phyloP scores from a whole-genome alignment of 2,888 invertebrate species.

The Oxycera nigricornis region DNA sequence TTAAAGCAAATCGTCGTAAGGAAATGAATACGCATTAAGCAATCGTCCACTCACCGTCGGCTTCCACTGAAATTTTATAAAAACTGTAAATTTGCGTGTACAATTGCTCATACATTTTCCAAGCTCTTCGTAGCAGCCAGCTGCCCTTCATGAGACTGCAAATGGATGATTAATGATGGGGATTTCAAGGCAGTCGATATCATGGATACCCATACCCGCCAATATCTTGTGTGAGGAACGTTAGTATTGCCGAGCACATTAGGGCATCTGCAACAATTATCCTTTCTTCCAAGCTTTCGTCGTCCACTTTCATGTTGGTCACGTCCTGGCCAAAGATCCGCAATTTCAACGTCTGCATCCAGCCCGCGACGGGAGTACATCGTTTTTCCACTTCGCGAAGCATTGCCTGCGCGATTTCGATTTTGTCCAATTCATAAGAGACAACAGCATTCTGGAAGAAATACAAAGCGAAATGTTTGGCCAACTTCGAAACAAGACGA shows the following conservation, averaged over 20 bases:
- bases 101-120: slow-evolving; percentile 72
- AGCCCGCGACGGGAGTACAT: slow-evolving; percentile 65
- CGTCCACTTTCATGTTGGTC: slow-evolving; percentile 49
- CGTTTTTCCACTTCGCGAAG: slow-evolving; percentile 69
- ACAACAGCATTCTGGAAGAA: slow-evolving; percentile 70
- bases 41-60: no score
- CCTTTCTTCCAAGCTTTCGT: slow-evolving; percentile 68
- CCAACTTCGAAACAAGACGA: no score
- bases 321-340: slow-evolving; percentile 61
- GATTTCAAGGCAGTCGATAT: background rate
- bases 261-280: slow-evolving; percentile 72
- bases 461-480: no score
- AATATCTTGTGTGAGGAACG: slow-evolving; percentile 71
- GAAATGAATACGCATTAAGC: no score
- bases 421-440: slow-evolving; percentile 73
- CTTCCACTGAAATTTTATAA: slow-evolving; percentile 58
- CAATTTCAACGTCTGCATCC: slow-evolving; percentile 66
- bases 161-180: background rate
- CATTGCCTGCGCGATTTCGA: slow-evolving; percentile 65
- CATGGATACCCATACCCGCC: slow-evolving; percentile 59
- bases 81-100: slow-evolving; percentile 67
- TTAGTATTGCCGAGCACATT: slow-evolving; percentile 70
- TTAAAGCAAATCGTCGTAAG: no score
- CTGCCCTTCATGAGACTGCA: slow-evolving; percentile 65
- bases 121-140: slow-evolving; percentile 73